Conservation (phyloP, 2,797 vertebrate genomes). For the Mormyrops attenuatus region DNA sequence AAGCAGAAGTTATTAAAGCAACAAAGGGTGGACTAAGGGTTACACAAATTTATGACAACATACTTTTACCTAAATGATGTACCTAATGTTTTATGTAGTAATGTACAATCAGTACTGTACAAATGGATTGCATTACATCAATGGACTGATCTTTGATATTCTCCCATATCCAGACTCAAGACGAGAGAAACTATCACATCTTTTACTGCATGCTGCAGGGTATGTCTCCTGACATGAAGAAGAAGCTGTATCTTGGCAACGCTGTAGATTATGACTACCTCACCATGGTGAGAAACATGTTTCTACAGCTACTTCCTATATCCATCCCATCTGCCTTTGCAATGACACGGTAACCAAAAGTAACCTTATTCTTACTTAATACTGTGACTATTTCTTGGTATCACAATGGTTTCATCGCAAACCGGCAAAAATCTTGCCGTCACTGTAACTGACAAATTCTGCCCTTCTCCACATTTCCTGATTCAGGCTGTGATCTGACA, state of each 20-base stretch:
- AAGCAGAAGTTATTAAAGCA: neutral
- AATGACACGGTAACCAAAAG: neutral
- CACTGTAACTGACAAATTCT: neutral
- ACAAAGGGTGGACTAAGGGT: neutral
- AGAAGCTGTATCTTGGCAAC: slow-evolving; percentile 77
- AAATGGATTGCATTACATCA: neutral
- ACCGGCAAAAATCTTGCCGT: neutral
- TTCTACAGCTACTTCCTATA: neutral
- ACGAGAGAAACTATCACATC: slow-evolving; percentile 93
- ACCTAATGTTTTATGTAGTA: neutral
- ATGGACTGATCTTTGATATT: neutral
- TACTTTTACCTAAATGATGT: neutral
- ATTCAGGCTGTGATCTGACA: neutral
- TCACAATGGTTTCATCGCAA: neutral
- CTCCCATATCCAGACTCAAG: slow-evolving; percentile 64
- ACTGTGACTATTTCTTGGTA: neutral
- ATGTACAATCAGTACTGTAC: neutral
- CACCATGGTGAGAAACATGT: slow-evolving; percentile 72
- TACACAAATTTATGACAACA: neutral
- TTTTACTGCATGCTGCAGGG: slow-evolving; percentile 98
- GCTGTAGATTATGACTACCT: slow-evolving; percentile 88
- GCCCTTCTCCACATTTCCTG: neutral
- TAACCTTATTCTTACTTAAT: neutral
- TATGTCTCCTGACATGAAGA: slow-evolving; percentile 84
- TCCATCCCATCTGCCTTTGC: neutral